Conservation (phyloP, 2,888 invertebrate genomes). For the Drosophila percnosoma region DNA sequence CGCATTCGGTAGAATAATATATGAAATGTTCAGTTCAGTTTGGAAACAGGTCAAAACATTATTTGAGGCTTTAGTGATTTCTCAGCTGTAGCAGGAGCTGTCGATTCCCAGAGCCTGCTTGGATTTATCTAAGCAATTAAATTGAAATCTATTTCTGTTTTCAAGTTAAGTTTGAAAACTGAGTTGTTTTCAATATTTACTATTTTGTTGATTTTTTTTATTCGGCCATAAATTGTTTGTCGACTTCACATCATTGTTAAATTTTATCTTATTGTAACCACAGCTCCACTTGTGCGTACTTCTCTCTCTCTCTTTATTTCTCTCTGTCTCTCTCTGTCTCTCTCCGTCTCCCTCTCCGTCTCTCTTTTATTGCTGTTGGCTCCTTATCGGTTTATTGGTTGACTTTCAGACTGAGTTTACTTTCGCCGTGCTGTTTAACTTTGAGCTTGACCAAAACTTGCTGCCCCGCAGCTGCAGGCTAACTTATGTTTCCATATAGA, state of each 20-base stretch:
- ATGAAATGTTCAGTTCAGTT: neutral
- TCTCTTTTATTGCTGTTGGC: neutral
- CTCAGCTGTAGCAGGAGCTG: neutral
- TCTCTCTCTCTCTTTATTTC: neutral
- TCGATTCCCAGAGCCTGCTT: slow-evolving; percentile 8
- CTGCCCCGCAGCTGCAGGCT: slow-evolving; percentile 30
- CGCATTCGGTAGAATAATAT: neutral
- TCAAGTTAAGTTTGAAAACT: neutral
- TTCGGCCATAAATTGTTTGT: neutral
- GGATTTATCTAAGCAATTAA: neutral
- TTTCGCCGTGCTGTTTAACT: slow-evolving; percentile 63
- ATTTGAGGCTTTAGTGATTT: neutral
- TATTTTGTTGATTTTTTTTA: neutral
- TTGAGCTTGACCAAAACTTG: slow-evolving; percentile 56
- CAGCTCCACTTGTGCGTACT: neutral
- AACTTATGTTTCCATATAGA: slow-evolving; percentile 29
- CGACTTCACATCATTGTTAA: neutral
- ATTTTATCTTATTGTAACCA: neutral
- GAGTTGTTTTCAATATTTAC: neutral
- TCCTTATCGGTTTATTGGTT: slow-evolving; percentile 21
- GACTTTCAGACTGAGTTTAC: slow-evolving; percentile 57
- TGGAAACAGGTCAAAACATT: neutral
- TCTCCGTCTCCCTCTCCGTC: too few relatives aligned
- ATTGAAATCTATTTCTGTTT: neutral
- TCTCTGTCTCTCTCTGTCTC: neutral